phyloP scores from a whole-genome alignment of 2,113 vertebrate genomes.

The Meleagris gallopavo region DNA sequence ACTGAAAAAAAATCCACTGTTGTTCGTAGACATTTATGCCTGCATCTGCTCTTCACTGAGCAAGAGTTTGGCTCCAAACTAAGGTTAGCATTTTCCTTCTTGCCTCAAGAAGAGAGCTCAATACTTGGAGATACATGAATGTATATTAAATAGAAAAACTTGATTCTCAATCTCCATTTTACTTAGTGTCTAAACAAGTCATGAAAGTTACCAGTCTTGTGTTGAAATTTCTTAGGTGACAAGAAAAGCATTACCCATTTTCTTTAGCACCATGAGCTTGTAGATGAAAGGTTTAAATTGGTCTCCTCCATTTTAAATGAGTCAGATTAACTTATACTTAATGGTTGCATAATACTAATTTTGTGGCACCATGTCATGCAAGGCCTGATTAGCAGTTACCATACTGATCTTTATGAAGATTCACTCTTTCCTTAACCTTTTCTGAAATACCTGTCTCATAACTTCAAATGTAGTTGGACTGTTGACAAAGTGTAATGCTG shows the following conservation, averaged over 20 bases:
- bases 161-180: background rate
- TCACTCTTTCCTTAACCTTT: constrained; percentile 18
- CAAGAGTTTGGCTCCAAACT: background rate
- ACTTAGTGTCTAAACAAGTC: background rate
- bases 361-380: constrained; percentile 21
- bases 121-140: background rate
- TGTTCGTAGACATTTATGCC: background rate
- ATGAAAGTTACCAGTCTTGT: background rate
- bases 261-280: background rate
- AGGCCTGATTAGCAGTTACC: background rate
- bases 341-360: constrained; percentile 21
- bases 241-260: background rate
- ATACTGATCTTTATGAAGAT: constrained; percentile 9
- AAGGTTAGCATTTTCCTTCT: background rate
- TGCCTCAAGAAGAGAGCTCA: background rate
- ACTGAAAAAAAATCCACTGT: background rate
- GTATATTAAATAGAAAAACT: background rate
- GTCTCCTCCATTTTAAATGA: constrained; percentile 8
- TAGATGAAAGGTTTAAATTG: constrained; percentile 27
- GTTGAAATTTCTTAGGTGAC: background rate
- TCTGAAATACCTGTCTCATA: constrained; percentile 10
- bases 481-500: background rate
- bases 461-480: background rate
- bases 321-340: background rate
- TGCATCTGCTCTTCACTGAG: constrained; percentile 14